Conservation (phyloP, 2,113 vertebrate genomes). For the Elephantulus edwardii region DNA sequence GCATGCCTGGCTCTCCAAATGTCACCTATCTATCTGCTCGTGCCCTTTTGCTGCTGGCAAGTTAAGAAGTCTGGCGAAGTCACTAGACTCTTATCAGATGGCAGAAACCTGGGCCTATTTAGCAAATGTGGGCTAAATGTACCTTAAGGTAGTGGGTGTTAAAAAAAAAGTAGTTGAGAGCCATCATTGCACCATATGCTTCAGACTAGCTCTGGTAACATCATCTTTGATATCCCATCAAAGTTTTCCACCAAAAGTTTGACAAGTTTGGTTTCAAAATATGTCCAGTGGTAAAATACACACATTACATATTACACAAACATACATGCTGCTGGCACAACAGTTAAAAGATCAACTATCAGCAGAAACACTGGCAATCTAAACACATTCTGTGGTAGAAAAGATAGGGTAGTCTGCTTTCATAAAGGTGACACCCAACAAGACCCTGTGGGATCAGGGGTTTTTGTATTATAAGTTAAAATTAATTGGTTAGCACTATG, state of each 20-base stretch:
- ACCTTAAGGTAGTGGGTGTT: neutral
- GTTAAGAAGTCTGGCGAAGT: neutral
- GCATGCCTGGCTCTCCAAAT: constrained; percentile 59
- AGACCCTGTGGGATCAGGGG: neutral
- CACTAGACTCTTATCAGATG: neutral
- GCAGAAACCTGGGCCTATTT: neutral
- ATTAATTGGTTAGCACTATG: neutral
- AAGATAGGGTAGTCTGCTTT: neutral
- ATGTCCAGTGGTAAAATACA: neutral
- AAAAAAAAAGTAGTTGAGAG: constrained; percentile 40
- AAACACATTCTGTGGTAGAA: neutral
- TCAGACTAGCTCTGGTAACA: constrained; percentile 7
- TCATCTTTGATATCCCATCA: constrained; percentile 31
- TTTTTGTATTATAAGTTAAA: neutral
- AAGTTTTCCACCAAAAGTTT: too few relatives aligned
- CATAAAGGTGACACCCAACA: neutral
- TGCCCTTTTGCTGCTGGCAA: neutral
- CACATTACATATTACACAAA: too few relatives aligned
- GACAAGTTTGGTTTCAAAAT: neutral
- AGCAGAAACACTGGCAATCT: neutral
- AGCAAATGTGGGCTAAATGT: neutral
- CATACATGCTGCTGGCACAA: too few relatives aligned
- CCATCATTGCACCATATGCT: neutral
- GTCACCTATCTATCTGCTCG: constrained; percentile 62
- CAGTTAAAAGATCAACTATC: neutral